Evolutionary conservation across 1,140 invertebrate species (phyloP), one percentile per base, ranked within the genome.

Genomic region (Drosophila ogumai): DNA sequence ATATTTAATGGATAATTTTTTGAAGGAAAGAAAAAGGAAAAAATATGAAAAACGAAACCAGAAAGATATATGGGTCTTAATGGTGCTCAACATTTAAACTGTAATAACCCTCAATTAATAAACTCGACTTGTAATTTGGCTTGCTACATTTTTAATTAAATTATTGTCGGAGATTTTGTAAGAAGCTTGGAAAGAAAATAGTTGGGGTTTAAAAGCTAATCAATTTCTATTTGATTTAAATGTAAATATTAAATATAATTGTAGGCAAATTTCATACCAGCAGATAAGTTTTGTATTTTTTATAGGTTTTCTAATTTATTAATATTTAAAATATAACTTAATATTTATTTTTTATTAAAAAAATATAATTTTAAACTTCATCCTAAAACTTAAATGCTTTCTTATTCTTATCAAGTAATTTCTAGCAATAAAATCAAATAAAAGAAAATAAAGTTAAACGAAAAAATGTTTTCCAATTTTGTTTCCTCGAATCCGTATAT

Each of bases 1-100:
- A 58, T 71, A 44, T 31, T 40, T 38, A 69, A 38, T 19, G 64
- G 41, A 19, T 69, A 44, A 57, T 71, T 71, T 52, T 17, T 34
- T 40, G n/a, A 31, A n/a, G 8, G 9, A 2, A 38, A 38, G 8
- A 12, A 28, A 0, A 22, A 4, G 28, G 7, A 19, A 36, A 36
- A 41, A 71, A 28, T 32, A 58, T 66, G 25, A 31, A 32, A 19
- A 32, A 54, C 3, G 10, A 1, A 32, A 19, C 3, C 28, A 17
- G n/a, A 17, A 64, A 38, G 59, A 41, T 50, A 31, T 19, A 49
- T 49, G 28, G 15, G 1, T 6, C 22, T 13, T 28, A 50, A 68
- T 34, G n/a, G 15, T 17, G 32, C 7, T 19, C n/a, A n/a, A 15
- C 46, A 59, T 32, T 22, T 60, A 59, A 59, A 50, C 34, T 60